Conservation (phyloP, 2,797 vertebrate genomes). For the Anguilla anguilla region DNA sequence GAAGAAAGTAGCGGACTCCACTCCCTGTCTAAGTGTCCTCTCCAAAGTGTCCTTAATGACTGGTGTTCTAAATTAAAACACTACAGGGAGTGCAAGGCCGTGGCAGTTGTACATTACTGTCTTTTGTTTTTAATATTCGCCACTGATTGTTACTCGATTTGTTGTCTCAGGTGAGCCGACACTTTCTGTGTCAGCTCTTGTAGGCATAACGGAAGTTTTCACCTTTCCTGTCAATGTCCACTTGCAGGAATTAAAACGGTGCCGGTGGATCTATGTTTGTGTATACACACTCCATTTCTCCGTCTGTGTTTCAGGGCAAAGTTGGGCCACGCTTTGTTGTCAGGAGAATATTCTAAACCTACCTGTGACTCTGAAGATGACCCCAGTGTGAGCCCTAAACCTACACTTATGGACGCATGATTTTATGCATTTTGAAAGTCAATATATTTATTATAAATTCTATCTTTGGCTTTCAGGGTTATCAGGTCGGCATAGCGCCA, state of each 20-base stretch:
- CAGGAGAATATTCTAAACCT: conserved; percentile 93
- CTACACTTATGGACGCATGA: conserved; percentile 52
- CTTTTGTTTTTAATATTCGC: not conserved
- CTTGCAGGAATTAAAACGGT: not conserved
- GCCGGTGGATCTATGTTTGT: not conserved
- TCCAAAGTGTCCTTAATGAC: not conserved
- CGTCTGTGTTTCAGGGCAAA: conserved; percentile 81
- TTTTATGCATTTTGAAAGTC: not conserved
- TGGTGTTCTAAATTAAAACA: not conserved
- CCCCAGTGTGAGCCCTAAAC: conserved; percentile 74
- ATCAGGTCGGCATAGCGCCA: conserved; percentile 93
- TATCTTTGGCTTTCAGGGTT: conserved; percentile 72
- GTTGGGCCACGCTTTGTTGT: conserved; percentile 89
- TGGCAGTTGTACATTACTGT: not conserved
- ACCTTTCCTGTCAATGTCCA: not conserved
- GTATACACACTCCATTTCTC: not conserved
- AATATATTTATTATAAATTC: not conserved
- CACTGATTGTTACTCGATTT: not conserved
- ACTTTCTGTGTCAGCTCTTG: not conserved
- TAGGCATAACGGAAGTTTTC: not conserved
- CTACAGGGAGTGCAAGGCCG: not conserved
- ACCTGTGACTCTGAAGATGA: conserved; percentile 80
- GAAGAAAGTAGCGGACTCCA: not conserved
- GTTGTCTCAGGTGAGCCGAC: not conserved
- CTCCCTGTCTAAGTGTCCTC: not conserved